These are phyloP conservation scores for Corynorhinus townsendii DNA, from an alignment of 2,113 vertebrate species.

Conservation along the genomic window DNA sequence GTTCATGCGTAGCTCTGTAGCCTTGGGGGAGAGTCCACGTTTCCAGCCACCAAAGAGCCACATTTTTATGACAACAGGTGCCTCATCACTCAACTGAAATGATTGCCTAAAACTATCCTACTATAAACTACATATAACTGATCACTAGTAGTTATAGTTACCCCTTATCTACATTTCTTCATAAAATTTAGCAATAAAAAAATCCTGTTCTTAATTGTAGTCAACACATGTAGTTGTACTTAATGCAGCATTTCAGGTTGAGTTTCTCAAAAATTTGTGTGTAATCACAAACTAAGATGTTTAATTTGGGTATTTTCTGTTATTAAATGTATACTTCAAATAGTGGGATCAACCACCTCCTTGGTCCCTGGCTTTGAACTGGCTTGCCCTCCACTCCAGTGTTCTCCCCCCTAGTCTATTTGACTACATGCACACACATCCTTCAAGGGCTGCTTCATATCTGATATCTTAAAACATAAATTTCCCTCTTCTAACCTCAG, in stretches of 20 bases:
- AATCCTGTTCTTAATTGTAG: background rate
- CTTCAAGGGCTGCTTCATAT: background rate
- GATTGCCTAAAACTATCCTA: background rate
- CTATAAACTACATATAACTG: background rate
- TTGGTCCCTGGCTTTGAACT: background rate
- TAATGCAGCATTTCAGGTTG: background rate
- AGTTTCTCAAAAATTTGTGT: background rate
- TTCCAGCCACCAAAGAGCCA: background rate
- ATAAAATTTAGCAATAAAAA: background rate
- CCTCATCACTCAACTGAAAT: background rate
- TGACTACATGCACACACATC: background rate
- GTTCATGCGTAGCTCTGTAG: accelerated
- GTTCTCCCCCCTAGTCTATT: background rate
- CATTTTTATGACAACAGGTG: background rate
- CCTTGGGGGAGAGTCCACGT: background rate
- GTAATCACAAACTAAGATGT: background rate
- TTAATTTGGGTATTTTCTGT: background rate
- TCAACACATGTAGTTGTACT: background rate
- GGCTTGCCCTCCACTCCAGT: background rate
- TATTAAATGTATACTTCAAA: background rate
- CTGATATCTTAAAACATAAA: background rate
- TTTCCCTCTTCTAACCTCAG: background rate
- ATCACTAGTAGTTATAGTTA: background rate
- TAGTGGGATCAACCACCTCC: background rate
- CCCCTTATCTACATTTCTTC: background rate